Evolutionary conservation across 1,140 invertebrate species (phyloP).

Genomic region (Procambarus clarkii): DNA sequence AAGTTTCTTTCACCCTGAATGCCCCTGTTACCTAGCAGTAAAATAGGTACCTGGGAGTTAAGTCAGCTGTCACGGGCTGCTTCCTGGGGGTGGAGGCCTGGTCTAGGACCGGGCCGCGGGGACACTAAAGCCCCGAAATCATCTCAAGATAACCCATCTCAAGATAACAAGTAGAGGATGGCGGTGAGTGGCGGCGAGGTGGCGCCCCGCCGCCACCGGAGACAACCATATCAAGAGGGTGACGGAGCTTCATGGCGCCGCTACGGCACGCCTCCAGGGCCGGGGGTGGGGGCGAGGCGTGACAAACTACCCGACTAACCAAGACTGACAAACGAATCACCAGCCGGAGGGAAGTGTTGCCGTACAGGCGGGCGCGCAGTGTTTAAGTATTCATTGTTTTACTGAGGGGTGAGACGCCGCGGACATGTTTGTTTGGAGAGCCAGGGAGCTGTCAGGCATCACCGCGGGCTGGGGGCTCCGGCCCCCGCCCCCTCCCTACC

Average conservation of each 20-base stretch:
- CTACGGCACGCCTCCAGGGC: too few species aligned
- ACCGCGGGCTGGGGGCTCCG: neutral
- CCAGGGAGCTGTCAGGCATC: slow-evolving; percentile 12
- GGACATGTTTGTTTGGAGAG: slow-evolving; percentile 45
- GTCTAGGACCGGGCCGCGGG: too few species aligned
- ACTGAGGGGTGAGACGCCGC: slow-evolving; percentile 21
- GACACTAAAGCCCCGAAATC: too few species aligned
- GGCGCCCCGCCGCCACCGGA: too few species aligned
- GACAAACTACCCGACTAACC: slow-evolving; percentile 14
- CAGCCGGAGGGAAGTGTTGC: neutral
- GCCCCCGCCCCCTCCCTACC: neutral
- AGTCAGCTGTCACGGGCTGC: too few species aligned
- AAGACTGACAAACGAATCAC: slow-evolving; percentile 29
- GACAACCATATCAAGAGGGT: neutral
- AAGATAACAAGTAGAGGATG: too few species aligned
- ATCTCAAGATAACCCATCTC: too few species aligned
- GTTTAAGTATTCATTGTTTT: slow-evolving; percentile 56
- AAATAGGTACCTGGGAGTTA: too few species aligned
- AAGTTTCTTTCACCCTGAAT: too few species aligned
- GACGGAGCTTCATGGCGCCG: neutral
- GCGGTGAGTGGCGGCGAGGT: too few species aligned
- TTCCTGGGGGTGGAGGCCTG: too few species aligned
- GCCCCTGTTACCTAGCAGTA: too few species aligned
- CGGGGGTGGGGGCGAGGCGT: neutral
- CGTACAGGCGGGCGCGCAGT: neutral